phyloP scores from a whole-genome alignment of 2,888 invertebrate genomes.

The Marasmarcha lunaedactyla region DNA sequence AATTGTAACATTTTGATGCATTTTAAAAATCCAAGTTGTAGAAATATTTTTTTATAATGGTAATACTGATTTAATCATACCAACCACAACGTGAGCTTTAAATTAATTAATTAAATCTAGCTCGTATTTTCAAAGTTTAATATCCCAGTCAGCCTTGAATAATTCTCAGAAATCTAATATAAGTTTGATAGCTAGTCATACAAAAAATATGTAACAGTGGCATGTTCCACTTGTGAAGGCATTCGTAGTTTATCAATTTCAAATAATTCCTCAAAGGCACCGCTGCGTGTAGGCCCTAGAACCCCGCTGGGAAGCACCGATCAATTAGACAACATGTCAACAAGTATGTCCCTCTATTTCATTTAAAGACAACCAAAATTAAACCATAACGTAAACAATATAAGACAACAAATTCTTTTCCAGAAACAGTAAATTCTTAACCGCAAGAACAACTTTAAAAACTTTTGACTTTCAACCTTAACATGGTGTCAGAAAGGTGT shows the following conservation, averaged over 20 bases:
- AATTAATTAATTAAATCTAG: conserved; percentile 6
- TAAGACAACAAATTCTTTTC: neutral
- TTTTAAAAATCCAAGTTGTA: too few relatives aligned
- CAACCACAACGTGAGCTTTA: conserved; percentile 9
- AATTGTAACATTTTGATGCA: too few relatives aligned
- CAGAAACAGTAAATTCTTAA: neutral
- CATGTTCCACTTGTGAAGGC: conserved; percentile 58
- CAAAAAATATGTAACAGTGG: conserved; percentile 53
- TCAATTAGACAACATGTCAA: conserved; percentile 71
- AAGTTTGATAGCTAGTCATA: neutral
- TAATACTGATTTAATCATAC: too few relatives aligned
- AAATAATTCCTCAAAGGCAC: conserved; percentile 62
- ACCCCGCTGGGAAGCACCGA: conserved; percentile 64
- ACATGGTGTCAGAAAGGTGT: conserved; percentile 1
- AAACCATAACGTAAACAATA: conserved; percentile 43
- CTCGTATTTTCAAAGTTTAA: conserved; percentile 2
- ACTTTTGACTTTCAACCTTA: too few relatives aligned
- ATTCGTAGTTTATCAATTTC: conserved; percentile 66
- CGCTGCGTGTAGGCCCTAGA: conserved; percentile 51
- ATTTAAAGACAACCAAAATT: conserved; percentile 29
- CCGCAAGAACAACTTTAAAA: neutral
- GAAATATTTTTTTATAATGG: too few relatives aligned
- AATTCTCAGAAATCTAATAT: neutral
- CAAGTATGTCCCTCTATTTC: conserved; percentile 58
- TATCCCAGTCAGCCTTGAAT: too few relatives aligned